Evolutionary conservation across 2,888 invertebrate genomes (phyloP), one percentile per base, ranked within the genome.

Genomic region (Ectemnius cavifrons): DNA sequence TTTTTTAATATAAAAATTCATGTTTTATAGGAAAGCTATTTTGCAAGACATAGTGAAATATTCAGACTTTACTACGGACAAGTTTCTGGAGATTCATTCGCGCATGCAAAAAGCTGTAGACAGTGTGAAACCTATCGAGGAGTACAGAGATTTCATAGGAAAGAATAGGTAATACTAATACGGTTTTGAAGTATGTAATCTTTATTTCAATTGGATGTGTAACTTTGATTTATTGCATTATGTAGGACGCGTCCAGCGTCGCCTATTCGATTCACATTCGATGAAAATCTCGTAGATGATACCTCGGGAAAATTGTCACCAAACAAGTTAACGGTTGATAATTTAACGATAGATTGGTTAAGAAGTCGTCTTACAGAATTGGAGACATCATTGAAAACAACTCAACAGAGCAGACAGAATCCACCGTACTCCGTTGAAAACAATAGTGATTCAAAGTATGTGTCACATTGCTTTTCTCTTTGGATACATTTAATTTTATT

Each of bases 281-380:
- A 98, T 91, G 95, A 96, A 86, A 95, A 95, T 83, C 93, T 98
- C 74, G 95, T 97, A 47, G 96, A 97, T 86, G 97, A 97, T 85
- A 96, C 97, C 66, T 96, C 96, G 64, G 97, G 97, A 8, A 96
- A 96, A 90, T 92, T 97, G 63, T 93, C 95, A 85, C 95, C 96
- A n/a, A 97, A 97, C 91, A 95, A 96, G 88, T 90, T 98, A 79
- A 97, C 97, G 0, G 96, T 98, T 0, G 98, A 98, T 91, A 98
- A 98, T 91, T 93, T 98, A 45, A 98, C 98, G 0, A 95, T 97
- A 52, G 98, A 98, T 87, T 96, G 96, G 95, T 91, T 98, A 70
- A 94, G 96, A 85, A 95, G 95, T 79, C 96, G 96, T 87, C 91
- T 97, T 67, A 93, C 92, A 16, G 97, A 97, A 83, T 90, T 97